Conservation (phyloP, 2,888 invertebrate species). For the Thalpophila matura region DNA sequence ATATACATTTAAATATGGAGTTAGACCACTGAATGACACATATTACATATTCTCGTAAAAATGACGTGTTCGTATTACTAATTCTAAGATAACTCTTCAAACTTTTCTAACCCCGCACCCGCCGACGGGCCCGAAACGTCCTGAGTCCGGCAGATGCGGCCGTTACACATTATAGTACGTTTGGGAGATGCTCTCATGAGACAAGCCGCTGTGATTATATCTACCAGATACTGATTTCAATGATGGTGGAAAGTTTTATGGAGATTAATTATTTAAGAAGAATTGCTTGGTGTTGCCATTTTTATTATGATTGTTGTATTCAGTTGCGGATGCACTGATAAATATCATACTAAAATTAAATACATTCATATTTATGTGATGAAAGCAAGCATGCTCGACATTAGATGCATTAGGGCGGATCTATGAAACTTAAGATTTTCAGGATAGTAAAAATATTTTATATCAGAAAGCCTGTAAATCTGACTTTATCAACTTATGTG, state of each 20-base stretch:
- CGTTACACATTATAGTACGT: constrained; percentile 81
- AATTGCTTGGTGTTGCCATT: not conserved
- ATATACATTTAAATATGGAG: too few species aligned
- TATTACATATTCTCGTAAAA: not conserved
- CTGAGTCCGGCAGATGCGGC: constrained; percentile 79
- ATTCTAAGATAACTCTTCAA: constrained; percentile 6
- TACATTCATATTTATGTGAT: too few species aligned
- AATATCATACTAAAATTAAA: too few species aligned
- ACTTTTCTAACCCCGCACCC: constrained; percentile 45
- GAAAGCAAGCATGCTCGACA: too few species aligned
- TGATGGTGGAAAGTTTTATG: constrained; percentile 45
- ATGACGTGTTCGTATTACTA: not conserved
- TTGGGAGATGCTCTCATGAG: constrained; percentile 78
- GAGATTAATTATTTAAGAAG: constrained; percentile 47
- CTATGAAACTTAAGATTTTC: too few species aligned
- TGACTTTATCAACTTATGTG: too few species aligned
- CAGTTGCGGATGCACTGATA: too few species aligned
- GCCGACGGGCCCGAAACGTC: constrained; percentile 49
- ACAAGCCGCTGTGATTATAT: constrained; percentile 62
- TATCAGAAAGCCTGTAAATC: too few species aligned
- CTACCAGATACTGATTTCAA: constrained; percentile 57
- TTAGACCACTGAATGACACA: too few species aligned
- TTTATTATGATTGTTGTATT: not conserved
- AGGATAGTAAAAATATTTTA: too few species aligned
- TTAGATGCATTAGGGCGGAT: too few species aligned